Evolutionary conservation across 1,140 invertebrate species (phyloP), one percentile per base, ranked within the genome.

Genomic region (Oscheius sp.): DNA sequence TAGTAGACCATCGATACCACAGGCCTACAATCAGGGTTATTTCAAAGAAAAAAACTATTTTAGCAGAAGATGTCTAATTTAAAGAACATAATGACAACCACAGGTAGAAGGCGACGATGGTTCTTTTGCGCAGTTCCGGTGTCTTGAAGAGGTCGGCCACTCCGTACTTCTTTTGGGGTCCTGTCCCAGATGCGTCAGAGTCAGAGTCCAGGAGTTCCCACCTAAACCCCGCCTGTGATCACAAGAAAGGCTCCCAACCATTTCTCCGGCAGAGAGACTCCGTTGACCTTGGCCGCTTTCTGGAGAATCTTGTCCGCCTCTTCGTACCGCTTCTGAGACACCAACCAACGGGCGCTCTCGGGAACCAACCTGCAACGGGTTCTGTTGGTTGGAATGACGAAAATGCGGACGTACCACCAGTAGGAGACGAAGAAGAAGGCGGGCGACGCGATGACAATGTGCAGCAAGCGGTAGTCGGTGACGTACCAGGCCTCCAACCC

Each of bases 271-370:
- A 85, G 26, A 20, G 69, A 36, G 3, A 55, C 64, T 63, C 74
- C 77, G 71, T 86, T 86, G 18, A 77, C 35, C 18, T 45, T 68
- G 3, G 84, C 82, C 2, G 83, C 85, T 58, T 78, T 77, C 52
- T 70, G 66, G 1, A 86, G 63, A 34, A 86, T 71, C 29, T 68
- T 32, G 63, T 84, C 78, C 10, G 82, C 85, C 55, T 85, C 77
- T 59, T 78, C 73, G 34, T 78, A 77, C 7, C 79, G 74, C 35
- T 79, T 77, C 63, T 85, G 84, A 2, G 82, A 85, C 13, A 85
- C 78, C 29, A 86, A 65, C 85, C 85, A 86, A 20, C 82, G 74
- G n/a, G 84, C 75, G 10, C 83, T 84, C 68, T 86, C 85, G n/a
- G 85, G 85, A 32, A 85, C 74, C 15, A 85, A 68, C 76, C 84